Evolutionary conservation across 1,140 invertebrate species (phyloP).

Genomic region (Drosophila ercepeae): DNA sequence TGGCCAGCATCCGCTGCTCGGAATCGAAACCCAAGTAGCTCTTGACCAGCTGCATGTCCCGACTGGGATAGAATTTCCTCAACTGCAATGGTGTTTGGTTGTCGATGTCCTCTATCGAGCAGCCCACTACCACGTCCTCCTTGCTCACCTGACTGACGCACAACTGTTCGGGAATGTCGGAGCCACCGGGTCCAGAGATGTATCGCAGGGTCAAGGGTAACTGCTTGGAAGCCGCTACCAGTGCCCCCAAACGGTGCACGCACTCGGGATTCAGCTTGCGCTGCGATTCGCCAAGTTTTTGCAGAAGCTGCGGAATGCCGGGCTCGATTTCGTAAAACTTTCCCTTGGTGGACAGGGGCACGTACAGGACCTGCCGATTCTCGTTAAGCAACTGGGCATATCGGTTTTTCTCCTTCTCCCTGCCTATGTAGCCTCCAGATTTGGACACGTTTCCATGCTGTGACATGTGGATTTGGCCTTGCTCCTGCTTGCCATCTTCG

Average conservation of each 20-base stretch:
- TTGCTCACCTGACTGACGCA: conserved; percentile 72
- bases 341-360: conserved; percentile 78
- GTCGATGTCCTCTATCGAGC: conserved; percentile 79
- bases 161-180: conserved; percentile 75
- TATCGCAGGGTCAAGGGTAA: conserved; percentile 76
- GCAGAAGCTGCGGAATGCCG: conserved; percentile 77
- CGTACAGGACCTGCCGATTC: conserved; percentile 80
- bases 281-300: conserved; percentile 63
- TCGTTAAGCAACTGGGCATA: conserved; percentile 82
- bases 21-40: conserved; percentile 86
- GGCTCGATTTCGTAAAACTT: conserved; percentile 83
- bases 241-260: conserved; percentile 74
- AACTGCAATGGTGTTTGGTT: conserved; percentile 62
- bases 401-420: conserved; percentile 82
- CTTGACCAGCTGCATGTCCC: conserved; percentile 85
- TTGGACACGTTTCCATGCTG: conserved; percentile 23
- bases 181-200: conserved; percentile 64
- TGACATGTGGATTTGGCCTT: conserved; percentile 26
- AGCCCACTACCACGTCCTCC: conserved; percentile 78
- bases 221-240: conserved; percentile 65
- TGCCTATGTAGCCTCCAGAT: conserved; percentile 45
- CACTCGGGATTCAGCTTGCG: conserved; percentile 82
- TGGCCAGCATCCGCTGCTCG: conserved; percentile 86
- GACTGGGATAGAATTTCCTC: conserved; percentile 84
- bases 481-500: conserved; percentile 81